phyloP scores from a whole-genome alignment of 1,140 invertebrate species.

The Drosophila mayri region DNA sequence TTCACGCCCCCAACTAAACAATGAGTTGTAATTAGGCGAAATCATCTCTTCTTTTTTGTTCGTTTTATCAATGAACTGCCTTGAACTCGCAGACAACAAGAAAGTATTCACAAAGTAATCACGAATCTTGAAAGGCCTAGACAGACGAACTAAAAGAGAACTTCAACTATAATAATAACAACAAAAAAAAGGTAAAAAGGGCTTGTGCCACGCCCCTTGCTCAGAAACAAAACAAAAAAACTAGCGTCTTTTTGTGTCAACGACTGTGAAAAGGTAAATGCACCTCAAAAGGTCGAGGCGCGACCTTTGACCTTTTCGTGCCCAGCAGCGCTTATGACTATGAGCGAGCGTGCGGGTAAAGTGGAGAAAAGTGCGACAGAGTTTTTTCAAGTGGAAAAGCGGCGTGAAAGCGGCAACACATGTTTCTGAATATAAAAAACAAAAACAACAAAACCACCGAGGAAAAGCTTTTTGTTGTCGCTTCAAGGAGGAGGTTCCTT shows the following conservation, averaged over 20 bases:
- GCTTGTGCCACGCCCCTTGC: conserved; percentile 35
- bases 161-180: conserved; percentile 32
- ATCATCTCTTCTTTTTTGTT: conserved; percentile 9
- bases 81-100: conserved; percentile 51
- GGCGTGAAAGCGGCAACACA: conserved; percentile 66
- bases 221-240: conserved; percentile 23
- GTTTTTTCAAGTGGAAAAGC: conserved; percentile 62
- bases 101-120: conserved; percentile 6
- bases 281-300: conserved; percentile 33
- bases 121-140: conserved; percentile 33
- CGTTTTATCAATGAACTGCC: conserved; percentile 66
- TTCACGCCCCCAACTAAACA: conserved; percentile 36
- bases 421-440: conserved; percentile 8
- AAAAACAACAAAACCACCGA: not conserved
- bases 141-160: conserved; percentile 45
- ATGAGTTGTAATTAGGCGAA: conserved; percentile 49
- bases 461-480: conserved; percentile 7
- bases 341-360: conserved; percentile 5
- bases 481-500: not conserved
- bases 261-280: conserved; percentile 75
- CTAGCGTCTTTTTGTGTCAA: conserved; percentile 57
- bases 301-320: conserved; percentile 77
- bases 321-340: conserved; percentile 40
- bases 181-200: conserved; percentile 11
- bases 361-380: conserved; percentile 9